Evolutionary conservation across 2,113 vertebrate genomes (phyloP).

Genomic region (Hippotragus niger): DNA sequence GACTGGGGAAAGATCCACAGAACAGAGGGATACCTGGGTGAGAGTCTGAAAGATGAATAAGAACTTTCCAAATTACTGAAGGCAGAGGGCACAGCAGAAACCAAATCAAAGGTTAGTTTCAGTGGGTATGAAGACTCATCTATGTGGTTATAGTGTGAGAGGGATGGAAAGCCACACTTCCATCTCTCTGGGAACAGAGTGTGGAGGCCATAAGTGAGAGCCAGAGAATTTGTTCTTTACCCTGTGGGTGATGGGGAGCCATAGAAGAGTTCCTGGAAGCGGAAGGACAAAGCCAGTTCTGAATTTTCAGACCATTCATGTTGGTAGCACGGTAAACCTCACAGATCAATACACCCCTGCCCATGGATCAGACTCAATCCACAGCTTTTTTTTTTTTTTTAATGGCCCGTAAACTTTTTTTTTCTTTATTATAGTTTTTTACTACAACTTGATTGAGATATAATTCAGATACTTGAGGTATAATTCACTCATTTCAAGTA

Average conservation of each 20-base stretch:
- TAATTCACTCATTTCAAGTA: not conserved
- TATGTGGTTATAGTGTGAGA: accelerated
- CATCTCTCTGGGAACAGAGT: not conserved
- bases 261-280: not conserved
- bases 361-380: not conserved
- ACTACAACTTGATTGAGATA: not conserved
- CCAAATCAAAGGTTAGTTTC: not conserved
- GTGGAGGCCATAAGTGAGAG: not conserved
- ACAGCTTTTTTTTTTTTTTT: not conserved
- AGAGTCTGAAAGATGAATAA: not conserved
- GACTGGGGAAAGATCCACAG: not conserved
- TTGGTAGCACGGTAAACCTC: not conserved
- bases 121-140: not conserved
- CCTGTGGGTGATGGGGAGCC: not conserved
- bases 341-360: not conserved
- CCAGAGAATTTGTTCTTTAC: not conserved
- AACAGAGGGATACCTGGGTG: not conserved
- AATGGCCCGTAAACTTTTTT: not conserved
- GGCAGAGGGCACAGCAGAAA: not conserved
- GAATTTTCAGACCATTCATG: not conserved
- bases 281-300: not conserved
- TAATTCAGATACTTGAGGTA: not conserved
- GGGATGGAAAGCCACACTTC: not conserved
- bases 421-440: not conserved
- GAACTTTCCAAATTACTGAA: not conserved